A percentile compares a stretch with the other conserved stretches of the same genome.
These are phyloP conservation scores for Ichneumon xanthorius DNA, from an alignment of 2,888 invertebrate species.

Conservation along the genomic window DNA sequence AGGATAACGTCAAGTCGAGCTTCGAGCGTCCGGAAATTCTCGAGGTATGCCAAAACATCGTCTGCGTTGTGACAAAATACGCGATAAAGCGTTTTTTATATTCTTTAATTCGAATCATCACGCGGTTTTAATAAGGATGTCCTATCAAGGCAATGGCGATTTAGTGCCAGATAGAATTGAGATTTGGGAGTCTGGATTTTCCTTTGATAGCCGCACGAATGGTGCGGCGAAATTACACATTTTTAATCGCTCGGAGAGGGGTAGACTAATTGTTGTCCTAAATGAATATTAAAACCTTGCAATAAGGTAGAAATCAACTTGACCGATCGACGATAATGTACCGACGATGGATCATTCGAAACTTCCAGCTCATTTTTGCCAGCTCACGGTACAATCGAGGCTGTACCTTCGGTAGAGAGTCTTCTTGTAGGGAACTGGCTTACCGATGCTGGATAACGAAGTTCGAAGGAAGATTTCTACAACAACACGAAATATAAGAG, in stretches of 20 bases:
- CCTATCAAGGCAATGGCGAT: neutral
- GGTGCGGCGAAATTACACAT: neutral
- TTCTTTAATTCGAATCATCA: neutral
- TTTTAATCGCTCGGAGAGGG: neutral
- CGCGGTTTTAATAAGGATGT: neutral
- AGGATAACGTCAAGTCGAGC: neutral
- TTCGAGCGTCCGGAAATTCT: neutral
- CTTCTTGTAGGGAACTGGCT: neutral
- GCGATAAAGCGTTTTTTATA: neutral
- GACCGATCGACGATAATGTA: conserved; percentile 13
- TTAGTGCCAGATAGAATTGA: neutral
- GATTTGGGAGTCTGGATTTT: neutral
- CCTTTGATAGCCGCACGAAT: neutral
- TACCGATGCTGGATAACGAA: neutral
- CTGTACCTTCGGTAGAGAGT: neutral
- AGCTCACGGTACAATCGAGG: neutral
- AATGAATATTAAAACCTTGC: neutral
- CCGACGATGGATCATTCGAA: neutral
- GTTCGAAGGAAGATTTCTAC: conserved; percentile 11
- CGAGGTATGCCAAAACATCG: neutral
- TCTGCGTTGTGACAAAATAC: neutral
- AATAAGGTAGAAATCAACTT: conserved; percentile 11
- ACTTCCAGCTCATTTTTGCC: neutral
- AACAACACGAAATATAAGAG: neutral
- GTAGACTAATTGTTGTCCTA: neutral